Conservation (phyloP, 2,888 invertebrate species). For the Carpatolechia fugitivella region DNA sequence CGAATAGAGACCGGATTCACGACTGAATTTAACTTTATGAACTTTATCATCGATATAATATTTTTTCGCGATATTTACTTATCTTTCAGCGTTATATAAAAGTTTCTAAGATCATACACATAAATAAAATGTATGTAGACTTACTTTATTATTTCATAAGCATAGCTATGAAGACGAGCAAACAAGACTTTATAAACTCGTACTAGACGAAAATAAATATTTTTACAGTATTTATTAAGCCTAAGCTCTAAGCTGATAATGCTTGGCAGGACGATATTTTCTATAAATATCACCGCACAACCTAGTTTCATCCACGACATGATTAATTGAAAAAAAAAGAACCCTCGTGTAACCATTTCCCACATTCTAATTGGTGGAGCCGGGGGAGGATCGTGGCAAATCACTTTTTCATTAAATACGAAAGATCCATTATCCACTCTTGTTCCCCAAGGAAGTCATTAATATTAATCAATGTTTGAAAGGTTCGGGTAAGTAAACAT, state of each 20-base stretch:
- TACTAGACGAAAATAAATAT: too few species aligned
- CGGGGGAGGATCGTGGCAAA: constrained; percentile 45
- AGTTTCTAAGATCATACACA: too few species aligned
- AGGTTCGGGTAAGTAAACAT: constrained; percentile 34
- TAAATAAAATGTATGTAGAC: too few species aligned
- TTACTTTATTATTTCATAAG: too few species aligned
- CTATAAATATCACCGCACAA: too few species aligned
- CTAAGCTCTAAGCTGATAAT: too few species aligned
- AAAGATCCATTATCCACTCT: constrained; percentile 75
- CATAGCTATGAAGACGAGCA: too few species aligned
- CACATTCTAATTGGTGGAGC: constrained; percentile 57
- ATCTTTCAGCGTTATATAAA: neutral
- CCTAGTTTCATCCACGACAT: constrained; percentile 23
- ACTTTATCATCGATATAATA: constrained; percentile 11
- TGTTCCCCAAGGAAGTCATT: constrained; percentile 68
- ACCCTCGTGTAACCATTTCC: constrained; percentile 41
- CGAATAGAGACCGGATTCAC: constrained; percentile 30
- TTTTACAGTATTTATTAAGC: too few species aligned
- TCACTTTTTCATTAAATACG: constrained; percentile 71
- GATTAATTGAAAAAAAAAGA: constrained; percentile 64
- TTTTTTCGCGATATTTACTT: constrained; percentile 1
- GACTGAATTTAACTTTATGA: constrained; percentile 24
- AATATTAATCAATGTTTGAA: constrained; percentile 72
- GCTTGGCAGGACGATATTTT: neutral
- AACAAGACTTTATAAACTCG: too few species aligned